Conservation (phyloP, 2,113 vertebrate genomes). For the Setophaga petechia region DNA sequence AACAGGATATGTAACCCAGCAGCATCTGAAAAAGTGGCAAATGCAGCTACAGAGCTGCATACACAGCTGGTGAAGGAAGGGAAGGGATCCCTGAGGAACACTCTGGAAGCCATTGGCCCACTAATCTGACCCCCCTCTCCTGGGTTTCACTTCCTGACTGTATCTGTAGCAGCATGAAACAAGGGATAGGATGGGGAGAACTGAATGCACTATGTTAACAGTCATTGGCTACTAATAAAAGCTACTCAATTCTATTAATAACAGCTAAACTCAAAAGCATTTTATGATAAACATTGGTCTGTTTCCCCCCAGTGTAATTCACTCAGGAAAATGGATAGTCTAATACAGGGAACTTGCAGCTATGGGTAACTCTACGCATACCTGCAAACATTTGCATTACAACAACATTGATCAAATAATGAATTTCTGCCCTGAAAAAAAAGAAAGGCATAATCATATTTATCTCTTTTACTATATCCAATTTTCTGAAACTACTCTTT, state of each 20-base stretch:
- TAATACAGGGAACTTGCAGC: neutral
- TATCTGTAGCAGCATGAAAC: fast-evolving
- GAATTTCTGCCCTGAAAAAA: neutral
- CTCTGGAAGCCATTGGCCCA: neutral
- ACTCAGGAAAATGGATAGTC: neutral
- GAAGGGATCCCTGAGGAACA: neutral
- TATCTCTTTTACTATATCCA: neutral
- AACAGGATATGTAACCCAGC: neutral
- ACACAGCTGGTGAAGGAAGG: neutral
- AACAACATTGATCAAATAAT: neutral
- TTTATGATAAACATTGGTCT: neutral
- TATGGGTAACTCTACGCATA: neutral
- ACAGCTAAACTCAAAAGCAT: neutral
- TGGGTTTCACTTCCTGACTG: neutral
- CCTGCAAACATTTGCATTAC: neutral
- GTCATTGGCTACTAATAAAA: neutral
- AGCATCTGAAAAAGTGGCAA: neutral
- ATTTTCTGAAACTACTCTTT: neutral
- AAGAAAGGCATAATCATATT: neutral
- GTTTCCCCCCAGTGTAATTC: fast-evolving
- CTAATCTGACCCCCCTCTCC: fast-evolving
- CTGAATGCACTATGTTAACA: neutral
- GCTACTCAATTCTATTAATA: neutral
- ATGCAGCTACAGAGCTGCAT: neutral
- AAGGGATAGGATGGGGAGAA: neutral